Conservation (phyloP, 2,888 invertebrate species). For the Oxyscelio sp. region DNA sequence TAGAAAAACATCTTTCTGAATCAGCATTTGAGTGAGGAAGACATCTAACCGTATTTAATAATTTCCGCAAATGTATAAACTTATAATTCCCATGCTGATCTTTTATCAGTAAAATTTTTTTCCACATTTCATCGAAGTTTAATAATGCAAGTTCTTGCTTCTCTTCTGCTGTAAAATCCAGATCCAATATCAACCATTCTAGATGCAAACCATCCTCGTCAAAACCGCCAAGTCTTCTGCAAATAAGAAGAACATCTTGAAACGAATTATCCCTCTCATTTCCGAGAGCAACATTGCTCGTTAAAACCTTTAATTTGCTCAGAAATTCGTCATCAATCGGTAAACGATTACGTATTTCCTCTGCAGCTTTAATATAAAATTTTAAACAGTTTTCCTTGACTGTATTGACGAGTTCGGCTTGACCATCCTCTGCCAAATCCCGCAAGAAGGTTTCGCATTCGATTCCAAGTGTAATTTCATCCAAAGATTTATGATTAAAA, state of each 20-base stretch:
- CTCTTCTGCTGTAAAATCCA: not conserved
- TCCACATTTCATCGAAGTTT: not conserved
- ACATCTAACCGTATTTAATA: too few relatives aligned
- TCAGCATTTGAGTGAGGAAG: too few relatives aligned
- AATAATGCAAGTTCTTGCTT: not conserved
- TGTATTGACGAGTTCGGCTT: not conserved
- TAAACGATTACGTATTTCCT: conserved; percentile 27
- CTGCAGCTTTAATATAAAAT: conserved; percentile 20
- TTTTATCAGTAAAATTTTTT: not conserved
- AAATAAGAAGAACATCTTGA: not conserved
- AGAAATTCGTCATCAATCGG: conserved; percentile 17
- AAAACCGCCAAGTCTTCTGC: not conserved
- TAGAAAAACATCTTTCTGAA: conserved; percentile 9
- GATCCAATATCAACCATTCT: conserved; percentile 22
- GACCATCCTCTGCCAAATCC: not conserved
- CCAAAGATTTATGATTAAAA: not conserved
- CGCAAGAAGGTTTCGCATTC: conserved; percentile 4
- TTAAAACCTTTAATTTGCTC: not conserved
- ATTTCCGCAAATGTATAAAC: too few relatives aligned
- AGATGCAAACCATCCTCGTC: not conserved
- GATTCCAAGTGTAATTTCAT: not conserved
- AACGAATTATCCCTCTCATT: not conserved
- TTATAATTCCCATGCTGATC: too few relatives aligned
- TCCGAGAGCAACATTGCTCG: not conserved
- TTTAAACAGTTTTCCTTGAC: conserved; percentile 21